Conservation (phyloP, 1,140 invertebrate species). For the Dreissena rostriformis region DNA sequence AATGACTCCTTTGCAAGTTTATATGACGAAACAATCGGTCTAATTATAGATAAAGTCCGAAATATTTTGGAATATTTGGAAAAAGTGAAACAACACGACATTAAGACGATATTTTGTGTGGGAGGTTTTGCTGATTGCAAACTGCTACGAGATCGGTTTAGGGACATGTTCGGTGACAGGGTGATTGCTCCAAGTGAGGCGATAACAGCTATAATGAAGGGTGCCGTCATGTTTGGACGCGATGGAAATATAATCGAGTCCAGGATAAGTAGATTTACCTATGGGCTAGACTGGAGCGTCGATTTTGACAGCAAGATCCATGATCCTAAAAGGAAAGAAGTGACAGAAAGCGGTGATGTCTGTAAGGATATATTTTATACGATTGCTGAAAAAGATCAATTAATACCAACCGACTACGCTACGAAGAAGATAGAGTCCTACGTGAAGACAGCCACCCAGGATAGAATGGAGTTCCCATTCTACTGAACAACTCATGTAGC, state of each 20-base stretch:
- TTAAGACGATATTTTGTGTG: slow-evolving; percentile 34
- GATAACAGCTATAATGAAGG: slow-evolving; percentile 25
- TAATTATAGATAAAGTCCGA: slow-evolving; percentile 2
- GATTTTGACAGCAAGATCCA: slow-evolving; percentile 27
- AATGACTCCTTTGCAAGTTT: slow-evolving; percentile 2
- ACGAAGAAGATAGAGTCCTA: slow-evolving; percentile 30
- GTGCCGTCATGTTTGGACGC: slow-evolving; percentile 43
- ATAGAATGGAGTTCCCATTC: slow-evolving; percentile 35
- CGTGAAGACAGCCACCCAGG: slow-evolving; percentile 20
- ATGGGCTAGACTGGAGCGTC: slow-evolving; percentile 49
- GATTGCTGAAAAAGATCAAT: slow-evolving; percentile 14
- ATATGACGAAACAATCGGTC: slow-evolving; percentile 19
- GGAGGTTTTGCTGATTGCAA: slow-evolving; percentile 52
- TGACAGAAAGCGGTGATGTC: slow-evolving; percentile 27
- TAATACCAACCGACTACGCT: neutral
- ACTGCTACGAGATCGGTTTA: slow-evolving; percentile 3
- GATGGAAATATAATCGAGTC: slow-evolving; percentile 23
- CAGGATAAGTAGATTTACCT: slow-evolving; percentile 17
- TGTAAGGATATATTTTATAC: slow-evolving; percentile 40
- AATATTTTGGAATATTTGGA: neutral
- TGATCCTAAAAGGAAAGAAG: slow-evolving; percentile 5
- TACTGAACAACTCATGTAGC: slow-evolving; percentile 13
- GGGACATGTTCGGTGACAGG: slow-evolving; percentile 6
- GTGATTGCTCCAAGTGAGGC: slow-evolving; percentile 37
- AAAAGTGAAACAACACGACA: neutral